A percentile compares a stretch with the other conserved stretches of the same genome.
Conservation (phyloP, 2,113 vertebrate genomes). For the Mugil cephalus region DNA sequence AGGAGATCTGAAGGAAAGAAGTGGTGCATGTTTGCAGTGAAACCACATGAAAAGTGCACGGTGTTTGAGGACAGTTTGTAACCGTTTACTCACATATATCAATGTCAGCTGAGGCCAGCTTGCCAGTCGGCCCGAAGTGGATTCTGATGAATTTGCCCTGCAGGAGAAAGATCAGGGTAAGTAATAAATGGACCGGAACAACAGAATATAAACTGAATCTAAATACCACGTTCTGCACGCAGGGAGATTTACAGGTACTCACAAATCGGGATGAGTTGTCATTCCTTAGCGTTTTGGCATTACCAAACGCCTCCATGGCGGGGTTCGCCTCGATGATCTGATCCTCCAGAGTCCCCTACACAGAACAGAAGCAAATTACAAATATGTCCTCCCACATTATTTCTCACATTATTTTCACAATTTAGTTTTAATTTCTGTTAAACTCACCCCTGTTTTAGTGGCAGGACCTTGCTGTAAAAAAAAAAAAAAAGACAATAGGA, state of each 20-base stretch:
- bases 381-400: neutral
- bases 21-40: neutral
- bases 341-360: constrained; percentile 94
- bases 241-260: constrained; percentile 71
- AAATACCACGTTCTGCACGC: neutral
- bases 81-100: constrained; percentile 91
- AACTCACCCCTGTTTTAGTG: constrained; percentile 93
- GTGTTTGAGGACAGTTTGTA: neutral
- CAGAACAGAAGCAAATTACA: neutral
- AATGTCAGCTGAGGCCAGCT: constrained; percentile 92
- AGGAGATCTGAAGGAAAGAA: constrained; percentile 86
- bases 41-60: neutral
- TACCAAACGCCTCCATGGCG: constrained; percentile 96
- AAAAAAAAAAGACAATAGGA: constrained; percentile 56
- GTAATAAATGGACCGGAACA: neutral
- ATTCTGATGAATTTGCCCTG: constrained; percentile 98
- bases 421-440: neutral
- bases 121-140: constrained; percentile 94
- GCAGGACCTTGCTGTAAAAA: constrained; percentile 84
- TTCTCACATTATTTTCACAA: neutral
- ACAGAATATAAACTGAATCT: neutral
- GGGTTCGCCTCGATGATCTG: constrained; percentile 97
- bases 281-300: constrained; percentile 95
- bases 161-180: neutral
- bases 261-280: constrained; percentile 97